Conservation (phyloP, 2,797 vertebrate genomes). For the Synanceia verrucosa region DNA sequence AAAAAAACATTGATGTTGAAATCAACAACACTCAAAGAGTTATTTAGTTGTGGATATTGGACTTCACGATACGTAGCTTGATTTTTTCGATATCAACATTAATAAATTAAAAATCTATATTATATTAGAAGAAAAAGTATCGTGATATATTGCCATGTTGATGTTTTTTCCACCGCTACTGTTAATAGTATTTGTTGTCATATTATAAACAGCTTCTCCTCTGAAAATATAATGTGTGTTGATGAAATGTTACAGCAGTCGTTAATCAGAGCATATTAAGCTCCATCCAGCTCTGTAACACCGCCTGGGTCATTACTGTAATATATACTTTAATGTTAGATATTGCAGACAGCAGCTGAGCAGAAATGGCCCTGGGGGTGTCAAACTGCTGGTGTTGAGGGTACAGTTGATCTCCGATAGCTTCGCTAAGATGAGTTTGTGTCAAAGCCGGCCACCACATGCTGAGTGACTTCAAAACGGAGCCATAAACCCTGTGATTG, state of each 20-base stretch:
- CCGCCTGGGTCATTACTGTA: conserved; percentile 4
- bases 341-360: background rate
- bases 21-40: too few species aligned
- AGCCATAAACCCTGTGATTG: conserved; percentile 49
- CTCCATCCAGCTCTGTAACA: conserved; percentile 1
- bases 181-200: background rate
- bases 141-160: too few species aligned
- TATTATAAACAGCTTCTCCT: background rate
- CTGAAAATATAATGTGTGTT: background rate
- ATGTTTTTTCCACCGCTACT: too few species aligned
- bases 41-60: too few species aligned
- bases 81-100: too few species aligned
- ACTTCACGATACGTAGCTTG: too few species aligned
- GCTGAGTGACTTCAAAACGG: conserved; percentile 31
- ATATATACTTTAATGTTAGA: conserved; percentile 18
- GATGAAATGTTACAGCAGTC: conserved; percentile 11
- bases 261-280: conserved; percentile 35
- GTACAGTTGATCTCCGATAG: conserved; percentile 19
- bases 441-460: conserved; percentile 10
- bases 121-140: too few species aligned
- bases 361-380: conserved; percentile 5
- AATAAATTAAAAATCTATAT: too few species aligned
- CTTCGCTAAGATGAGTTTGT: conserved; percentile 41
- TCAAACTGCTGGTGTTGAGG: conserved; percentile 37
- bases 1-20: too few species aligned